These are phyloP conservation scores for Anguilla japonica DNA, from an alignment of 2,113 vertebrate species.

Conservation along the genomic window DNA sequence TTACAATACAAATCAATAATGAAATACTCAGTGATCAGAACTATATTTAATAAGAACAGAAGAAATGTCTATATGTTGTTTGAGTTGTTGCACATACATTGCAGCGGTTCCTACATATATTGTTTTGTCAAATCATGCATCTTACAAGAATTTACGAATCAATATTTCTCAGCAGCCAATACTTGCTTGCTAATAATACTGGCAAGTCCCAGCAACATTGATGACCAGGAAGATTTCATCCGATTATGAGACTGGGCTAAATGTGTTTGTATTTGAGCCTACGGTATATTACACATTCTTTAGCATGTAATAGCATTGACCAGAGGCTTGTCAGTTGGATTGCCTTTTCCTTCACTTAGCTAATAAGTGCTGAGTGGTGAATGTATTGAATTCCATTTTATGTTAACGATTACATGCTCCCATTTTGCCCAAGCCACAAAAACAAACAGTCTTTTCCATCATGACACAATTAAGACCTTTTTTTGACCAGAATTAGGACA, in stretches of 20 bases:
- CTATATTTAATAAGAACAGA: neutral
- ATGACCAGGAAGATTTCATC: neutral
- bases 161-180: neutral
- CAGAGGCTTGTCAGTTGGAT: neutral
- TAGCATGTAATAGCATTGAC: neutral
- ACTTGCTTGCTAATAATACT: neutral
- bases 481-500: neutral
- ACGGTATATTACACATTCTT: neutral
- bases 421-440: neutral
- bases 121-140: neutral
- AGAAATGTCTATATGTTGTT: neutral
- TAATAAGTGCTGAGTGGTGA: neutral
- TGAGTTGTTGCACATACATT: neutral
- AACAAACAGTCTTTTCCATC: too few species aligned
- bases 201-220: neutral
- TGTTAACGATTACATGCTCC: neutral
- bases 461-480: neutral
- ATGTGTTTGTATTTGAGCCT: neutral
- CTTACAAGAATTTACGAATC: neutral
- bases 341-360: neutral
- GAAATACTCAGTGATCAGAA: neutral
- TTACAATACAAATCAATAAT: too few species aligned
- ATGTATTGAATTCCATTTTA: neutral
- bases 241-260: neutral
- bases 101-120: neutral